Base-by-base conservation (phyloP, 2,888 invertebrate species). In the Leptopilina drosophilae region DNA sequence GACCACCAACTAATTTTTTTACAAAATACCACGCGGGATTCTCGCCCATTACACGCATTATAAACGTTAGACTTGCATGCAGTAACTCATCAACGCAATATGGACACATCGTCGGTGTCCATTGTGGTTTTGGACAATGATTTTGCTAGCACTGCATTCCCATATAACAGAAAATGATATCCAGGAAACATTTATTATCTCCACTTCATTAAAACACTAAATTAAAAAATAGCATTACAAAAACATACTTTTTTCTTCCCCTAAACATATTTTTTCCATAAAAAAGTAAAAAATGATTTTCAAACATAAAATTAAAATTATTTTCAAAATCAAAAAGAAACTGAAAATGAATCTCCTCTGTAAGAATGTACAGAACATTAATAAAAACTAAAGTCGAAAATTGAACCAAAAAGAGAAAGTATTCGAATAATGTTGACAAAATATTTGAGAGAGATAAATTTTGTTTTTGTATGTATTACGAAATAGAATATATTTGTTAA, bases 1-100 rank as follows among this genome's bases (percentile, higher is more conserved):
- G 85, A 86, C 85, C 87, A 86, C 85, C 84, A 85, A 85, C 86
- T 87, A 88, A 88, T 86, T 84, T 85, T 85, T 33, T 33, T 33
- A 82, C 82, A 85, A 87, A 87, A 87, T 84, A 83, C 85, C 85
- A 83, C 82, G 80, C 82, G 80, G 78, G 56, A 56, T 56, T 73
- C 73, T 53, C 73, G 73, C 33, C 73, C 73, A 40, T 73, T 73
- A 73, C 73, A 73, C 56, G 73, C 56, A 59, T 73, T 53, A 59
- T 56, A 56, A 59, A 56, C 56, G n/a, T 73, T 73, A 73, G 56
- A 33, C 73, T 33, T 73, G 56, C 73, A 67, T 49, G 56, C 73
- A 73, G 56, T 33, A 73, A 73, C 73, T 56, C 73, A 73, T 73
- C 73, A 73, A 73, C 73, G 73, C 73, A 73, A 33, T 33, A 53